A percentile compares a stretch with the other conserved stretches of the same genome.
phyloP scores from a whole-genome alignment of 37 sponge, comb jelly and placozoan species.

The Bolinopsis microptera region DNA sequence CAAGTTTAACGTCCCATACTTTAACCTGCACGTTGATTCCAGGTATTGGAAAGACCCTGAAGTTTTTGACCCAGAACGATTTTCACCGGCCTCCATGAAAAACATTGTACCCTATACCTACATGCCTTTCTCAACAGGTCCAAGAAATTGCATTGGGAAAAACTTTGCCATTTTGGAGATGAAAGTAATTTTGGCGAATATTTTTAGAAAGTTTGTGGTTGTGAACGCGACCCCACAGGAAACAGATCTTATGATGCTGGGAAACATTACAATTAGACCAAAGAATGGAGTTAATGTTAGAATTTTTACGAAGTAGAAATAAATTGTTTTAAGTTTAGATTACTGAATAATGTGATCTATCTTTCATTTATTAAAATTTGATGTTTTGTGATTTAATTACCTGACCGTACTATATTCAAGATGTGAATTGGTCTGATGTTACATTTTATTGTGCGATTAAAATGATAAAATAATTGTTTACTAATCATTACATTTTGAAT shows the following conservation, averaged over 20 bases:
- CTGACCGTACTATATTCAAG: no score
- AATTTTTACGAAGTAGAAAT: not conserved
- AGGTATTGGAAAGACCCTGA: constrained; percentile 35
- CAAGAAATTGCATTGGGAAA: no score
- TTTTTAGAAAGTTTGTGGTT: constrained; percentile 29
- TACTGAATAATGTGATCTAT: no score
- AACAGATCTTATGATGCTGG: not conserved
- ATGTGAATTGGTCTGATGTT: no score
- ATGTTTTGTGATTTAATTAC: no score
- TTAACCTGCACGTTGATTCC: not conserved
- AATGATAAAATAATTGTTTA: no score
- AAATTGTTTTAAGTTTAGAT: no score
- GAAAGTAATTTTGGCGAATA: constrained; percentile 7
- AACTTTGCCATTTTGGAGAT: constrained; percentile 61
- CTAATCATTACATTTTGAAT: no score
- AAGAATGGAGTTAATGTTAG: not conserved
- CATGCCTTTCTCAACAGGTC: constrained; percentile 64
- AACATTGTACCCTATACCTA: not conserved
- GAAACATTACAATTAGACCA: not conserved
- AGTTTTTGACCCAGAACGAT: constrained; percentile 64
- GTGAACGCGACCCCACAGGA: not conserved
- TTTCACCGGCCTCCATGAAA: not conserved
- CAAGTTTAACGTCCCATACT: not conserved
- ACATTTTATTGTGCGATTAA: no score
- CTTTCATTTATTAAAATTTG: no score